Conservation (phyloP, 1,140 invertebrate species). For the Paraescarpia echinospica region DNA sequence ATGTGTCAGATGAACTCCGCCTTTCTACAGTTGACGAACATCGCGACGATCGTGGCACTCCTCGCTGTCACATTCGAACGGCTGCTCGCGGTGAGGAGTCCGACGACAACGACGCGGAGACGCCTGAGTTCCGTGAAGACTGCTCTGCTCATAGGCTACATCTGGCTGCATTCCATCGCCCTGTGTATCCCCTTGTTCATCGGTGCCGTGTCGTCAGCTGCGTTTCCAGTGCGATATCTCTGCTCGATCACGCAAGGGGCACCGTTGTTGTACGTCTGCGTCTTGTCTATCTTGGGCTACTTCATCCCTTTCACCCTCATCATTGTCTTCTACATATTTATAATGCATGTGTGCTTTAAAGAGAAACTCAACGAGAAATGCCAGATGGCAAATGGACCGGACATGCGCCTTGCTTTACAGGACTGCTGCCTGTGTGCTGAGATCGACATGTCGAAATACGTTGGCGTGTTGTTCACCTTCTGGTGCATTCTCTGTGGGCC, state of each 20-base stretch:
- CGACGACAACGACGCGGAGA: constrained; percentile 34
- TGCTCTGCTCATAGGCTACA: constrained; percentile 35
- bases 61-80: constrained; percentile 39
- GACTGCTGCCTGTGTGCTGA: constrained; percentile 31
- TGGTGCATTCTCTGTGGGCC: constrained; percentile 47
- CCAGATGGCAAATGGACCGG: neutral
- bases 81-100: constrained; percentile 38
- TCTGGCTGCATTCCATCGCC: constrained; percentile 44
- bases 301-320: constrained; percentile 41
- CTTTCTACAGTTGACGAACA: constrained; percentile 40
- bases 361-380: constrained; percentile 23
- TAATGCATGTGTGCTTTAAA: constrained; percentile 34
- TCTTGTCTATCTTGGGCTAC: constrained; percentile 39
- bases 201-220: constrained; percentile 22
- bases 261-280: constrained; percentile 34
- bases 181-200: constrained; percentile 43
- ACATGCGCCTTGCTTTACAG: neutral
- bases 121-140: constrained; percentile 34
- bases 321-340: constrained; percentile 40
- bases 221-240: constrained; percentile 13
- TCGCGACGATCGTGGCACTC: constrained; percentile 40
- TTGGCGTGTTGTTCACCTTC: constrained; percentile 37
- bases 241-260: constrained; percentile 29
- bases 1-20: constrained; percentile 46
- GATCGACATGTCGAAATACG: constrained; percentile 35